These are phyloP conservation scores for Diuraphis noxia DNA, from an alignment of 1,140 invertebrate species.

Conservation along the genomic window DNA sequence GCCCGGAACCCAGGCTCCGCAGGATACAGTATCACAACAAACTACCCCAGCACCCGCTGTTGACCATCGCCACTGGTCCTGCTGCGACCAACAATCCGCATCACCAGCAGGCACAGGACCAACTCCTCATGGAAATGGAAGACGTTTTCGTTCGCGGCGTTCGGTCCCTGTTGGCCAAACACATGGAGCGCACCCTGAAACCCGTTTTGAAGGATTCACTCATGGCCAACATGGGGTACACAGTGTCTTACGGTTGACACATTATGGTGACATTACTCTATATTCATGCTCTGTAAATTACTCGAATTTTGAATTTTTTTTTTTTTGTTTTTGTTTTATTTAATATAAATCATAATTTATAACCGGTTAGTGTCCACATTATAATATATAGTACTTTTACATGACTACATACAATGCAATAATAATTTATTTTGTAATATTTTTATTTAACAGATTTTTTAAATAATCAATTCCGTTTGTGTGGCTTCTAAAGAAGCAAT, in stretches of 20 bases:
- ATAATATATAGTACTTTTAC: not conserved
- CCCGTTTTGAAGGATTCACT: constrained; percentile 81
- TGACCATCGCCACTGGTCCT: not conserved
- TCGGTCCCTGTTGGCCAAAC: constrained; percentile 75
- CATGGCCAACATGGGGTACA: constrained; percentile 83
- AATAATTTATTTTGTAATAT: constrained; percentile 8
- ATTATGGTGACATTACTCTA: not conserved
- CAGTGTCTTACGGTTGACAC: constrained; percentile 73
- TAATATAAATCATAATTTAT: not conserved
- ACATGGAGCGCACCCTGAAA: constrained; percentile 80
- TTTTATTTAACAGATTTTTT: not conserved
- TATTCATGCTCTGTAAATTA: not conserved
- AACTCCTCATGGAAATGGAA: constrained; percentile 69
- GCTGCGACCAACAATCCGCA: not conserved
- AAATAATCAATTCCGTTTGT: not conserved
- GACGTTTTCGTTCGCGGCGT: constrained; percentile 79
- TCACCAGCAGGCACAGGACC: not conserved
- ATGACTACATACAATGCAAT: not conserved
- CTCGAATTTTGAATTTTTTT: no score
- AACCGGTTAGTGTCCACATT: not conserved
- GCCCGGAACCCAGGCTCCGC: constrained; percentile 4
- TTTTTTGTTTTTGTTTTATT: not conserved
- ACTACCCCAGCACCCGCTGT: not conserved
- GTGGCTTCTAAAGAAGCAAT: not conserved
- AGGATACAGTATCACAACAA: not conserved